These are phyloP conservation scores for Callospermophilus lateralis DNA, from an alignment of 2,113 vertebrate genomes.

Conservation along the genomic window DNA sequence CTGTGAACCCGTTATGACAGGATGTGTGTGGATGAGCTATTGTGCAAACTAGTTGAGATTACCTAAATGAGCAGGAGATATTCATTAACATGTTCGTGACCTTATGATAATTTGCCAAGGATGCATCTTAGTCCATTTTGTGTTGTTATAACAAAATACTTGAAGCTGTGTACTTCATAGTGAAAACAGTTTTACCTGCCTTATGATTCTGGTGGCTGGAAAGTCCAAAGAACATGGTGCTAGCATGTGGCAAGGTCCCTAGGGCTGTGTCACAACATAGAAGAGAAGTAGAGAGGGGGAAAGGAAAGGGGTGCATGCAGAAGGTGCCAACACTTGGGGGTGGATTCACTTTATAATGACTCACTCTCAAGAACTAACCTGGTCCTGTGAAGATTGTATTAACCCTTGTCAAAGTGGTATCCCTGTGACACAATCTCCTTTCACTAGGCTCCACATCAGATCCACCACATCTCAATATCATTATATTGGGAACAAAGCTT, in stretches of 20 bases:
- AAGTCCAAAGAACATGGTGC: background rate
- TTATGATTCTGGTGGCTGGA: background rate
- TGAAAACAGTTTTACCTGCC: background rate
- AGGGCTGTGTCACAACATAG: background rate
- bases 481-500: background rate
- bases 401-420: background rate
- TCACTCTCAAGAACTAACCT: background rate
- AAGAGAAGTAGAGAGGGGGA: background rate
- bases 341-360: background rate
- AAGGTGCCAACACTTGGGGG: background rate
- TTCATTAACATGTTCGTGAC: background rate
- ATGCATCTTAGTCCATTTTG: background rate
- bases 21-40: background rate
- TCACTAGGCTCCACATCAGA: background rate
- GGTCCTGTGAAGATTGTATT: background rate
- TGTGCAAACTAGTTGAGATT: background rate
- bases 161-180: background rate
- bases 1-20: background rate
- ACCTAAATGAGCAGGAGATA: background rate
- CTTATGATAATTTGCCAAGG: background rate
- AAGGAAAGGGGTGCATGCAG: background rate
- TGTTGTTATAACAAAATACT: background rate
- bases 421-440: no score
- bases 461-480: background rate
- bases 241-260: no score